phyloP scores from a whole-genome alignment of 2,888 invertebrate species.

The Drosophila algonquin region DNA sequence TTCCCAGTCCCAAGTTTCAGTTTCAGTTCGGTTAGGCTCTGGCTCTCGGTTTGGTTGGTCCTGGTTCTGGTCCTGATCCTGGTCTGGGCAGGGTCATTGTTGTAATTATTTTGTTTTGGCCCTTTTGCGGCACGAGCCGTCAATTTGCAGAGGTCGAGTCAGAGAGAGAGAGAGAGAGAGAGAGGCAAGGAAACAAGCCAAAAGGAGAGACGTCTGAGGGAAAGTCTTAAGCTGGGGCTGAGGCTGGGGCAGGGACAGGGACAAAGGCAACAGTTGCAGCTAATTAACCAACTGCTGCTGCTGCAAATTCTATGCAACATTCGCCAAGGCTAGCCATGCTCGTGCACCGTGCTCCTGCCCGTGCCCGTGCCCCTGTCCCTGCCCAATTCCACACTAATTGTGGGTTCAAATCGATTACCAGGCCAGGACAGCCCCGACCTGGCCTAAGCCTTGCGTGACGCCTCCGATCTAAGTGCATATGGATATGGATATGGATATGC shows the following conservation, averaged over 20 bases:
- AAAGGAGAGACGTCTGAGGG: neutral
- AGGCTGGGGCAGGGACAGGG: conserved; percentile 10
- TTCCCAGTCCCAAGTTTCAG: neutral
- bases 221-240: neutral
- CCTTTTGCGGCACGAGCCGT: conserved; percentile 70
- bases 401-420: conserved; percentile 80
- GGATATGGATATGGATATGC: conserved; percentile 14
- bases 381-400: conserved; percentile 48
- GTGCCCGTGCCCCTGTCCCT: neutral
- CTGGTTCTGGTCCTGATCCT: no score
- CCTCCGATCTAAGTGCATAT: conserved; percentile 6
- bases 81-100: conserved; percentile 5
- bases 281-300: conserved; percentile 77
- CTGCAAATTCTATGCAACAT: conserved; percentile 56
- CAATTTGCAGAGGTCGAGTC: conserved; percentile 47
- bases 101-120: conserved; percentile 43
- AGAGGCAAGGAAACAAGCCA: neutral
- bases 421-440: conserved; percentile 32
- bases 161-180: no score
- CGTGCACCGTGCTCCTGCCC: neutral
- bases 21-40: neutral
- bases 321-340: conserved; percentile 2
- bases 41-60: neutral
- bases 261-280: conserved; percentile 69
- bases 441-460: conserved; percentile 47